Base-by-base conservation (phyloP, 2,797 vertebrate species). In the Anguilla megastoma region DNA sequence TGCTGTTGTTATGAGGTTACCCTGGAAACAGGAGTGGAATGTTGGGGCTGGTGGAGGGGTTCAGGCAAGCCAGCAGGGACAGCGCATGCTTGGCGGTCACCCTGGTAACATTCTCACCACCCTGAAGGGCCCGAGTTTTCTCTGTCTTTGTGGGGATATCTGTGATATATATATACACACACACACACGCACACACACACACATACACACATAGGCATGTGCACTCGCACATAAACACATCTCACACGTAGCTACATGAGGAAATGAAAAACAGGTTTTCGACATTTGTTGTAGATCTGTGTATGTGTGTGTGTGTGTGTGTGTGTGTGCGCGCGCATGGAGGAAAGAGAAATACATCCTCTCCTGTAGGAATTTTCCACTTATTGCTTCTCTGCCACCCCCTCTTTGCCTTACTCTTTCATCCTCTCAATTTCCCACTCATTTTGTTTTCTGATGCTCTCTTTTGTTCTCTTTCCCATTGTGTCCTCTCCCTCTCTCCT, bases 1-100 rank as follows among this genome's bases (percentile, higher is more conserved):
- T 92, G 92, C 89, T 89, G 95, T 96, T 96, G 95, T 95, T 96
- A 94, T 93, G 93, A 92, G 0, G 95, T 97, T 97, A 92, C 95
- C 95, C 93, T 92, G 95, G 96, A 94, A 97, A 96, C 95, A 45
- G 90, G 90, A 93, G 88, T 92, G 95, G 95, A 97, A 97, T 96
- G 96, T 94, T 94, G 93, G 95, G 95, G 96, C 86, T 87, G 89
- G 83, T 71, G 93, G 93, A 90, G 2, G 69, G 41, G 36, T 71
- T 71, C 30, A 87, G 48, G 82, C 87, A 87, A 83, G 88, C 91
- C 92, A 88, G 89, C 88, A 56, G 82, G 56, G 90, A 89, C 63
- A 90, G 84, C 87, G 91, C 88, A 89, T 91, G 90, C 86, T 90
- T 92, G 90, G 90, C 90, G 88, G 85, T 88, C 90, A 87, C 76